Percentiles rank a stretch among this genome's conserved stretches.
Evolutionary conservation across 2,797 vertebrate species (phyloP).

Genomic region (Borostomias antarcticus): DNA sequence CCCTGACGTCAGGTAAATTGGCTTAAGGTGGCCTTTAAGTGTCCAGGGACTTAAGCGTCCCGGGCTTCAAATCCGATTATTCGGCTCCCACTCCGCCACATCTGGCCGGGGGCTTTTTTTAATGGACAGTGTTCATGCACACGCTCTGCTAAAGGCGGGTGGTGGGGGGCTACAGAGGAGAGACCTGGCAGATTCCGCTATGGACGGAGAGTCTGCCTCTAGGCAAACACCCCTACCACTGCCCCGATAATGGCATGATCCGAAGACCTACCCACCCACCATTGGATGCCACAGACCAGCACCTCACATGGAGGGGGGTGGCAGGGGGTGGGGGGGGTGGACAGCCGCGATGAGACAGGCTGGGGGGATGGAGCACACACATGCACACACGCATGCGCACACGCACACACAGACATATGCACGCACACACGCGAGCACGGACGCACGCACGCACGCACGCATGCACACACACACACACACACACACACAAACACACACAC

Average conservation of each 20-base stretch:
- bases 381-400: not conserved
- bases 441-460: not conserved
- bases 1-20: constrained; percentile 77
- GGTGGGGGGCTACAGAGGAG: not conserved
- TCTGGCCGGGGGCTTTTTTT: constrained; percentile 64
- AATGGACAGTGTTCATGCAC: constrained; percentile 53
- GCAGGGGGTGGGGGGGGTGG: no score
- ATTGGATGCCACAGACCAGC: constrained; percentile 54
- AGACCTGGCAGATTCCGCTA: constrained; percentile 55
- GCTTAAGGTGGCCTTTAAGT: constrained; percentile 78
- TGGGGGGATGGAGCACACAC: constrained; percentile 42
- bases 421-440: not conserved
- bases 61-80: constrained; percentile 78
- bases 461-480: not conserved
- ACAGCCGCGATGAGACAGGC: constrained; percentile 36
- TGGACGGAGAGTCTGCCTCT: constrained; percentile 69
- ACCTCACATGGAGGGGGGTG: constrained; percentile 53
- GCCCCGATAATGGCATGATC: constrained; percentile 40
- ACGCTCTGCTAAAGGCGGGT: constrained; percentile 22
- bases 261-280: constrained; percentile 58
- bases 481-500: not conserved
- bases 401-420: constrained; percentile 2
- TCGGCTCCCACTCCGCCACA: constrained; percentile 68
- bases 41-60: constrained; percentile 72
- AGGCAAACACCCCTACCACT: constrained; percentile 46